Evolutionary conservation across 2,888 invertebrate species (phyloP).

Genomic region (Monoplex corrugatus): DNA sequence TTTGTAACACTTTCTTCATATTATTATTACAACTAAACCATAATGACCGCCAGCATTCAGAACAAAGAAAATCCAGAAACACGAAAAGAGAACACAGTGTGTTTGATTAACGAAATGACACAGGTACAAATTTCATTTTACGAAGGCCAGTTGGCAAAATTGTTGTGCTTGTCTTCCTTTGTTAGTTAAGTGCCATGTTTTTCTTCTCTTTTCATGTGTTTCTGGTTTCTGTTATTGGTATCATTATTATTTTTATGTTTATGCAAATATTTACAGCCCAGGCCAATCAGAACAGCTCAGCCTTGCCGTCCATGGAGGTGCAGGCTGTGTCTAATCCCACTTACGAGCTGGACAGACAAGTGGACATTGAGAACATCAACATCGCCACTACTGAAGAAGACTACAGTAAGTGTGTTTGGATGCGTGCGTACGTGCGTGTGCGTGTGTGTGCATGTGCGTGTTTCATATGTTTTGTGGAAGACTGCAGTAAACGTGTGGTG

Average conservation of each 20-base stretch:
- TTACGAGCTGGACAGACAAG: slow-evolving; percentile 56
- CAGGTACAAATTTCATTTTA: too few species aligned
- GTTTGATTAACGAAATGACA: too few species aligned
- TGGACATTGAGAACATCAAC: slow-evolving; percentile 55
- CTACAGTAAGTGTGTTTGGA: slow-evolving; percentile 58
- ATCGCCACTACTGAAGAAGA: slow-evolving; percentile 56
- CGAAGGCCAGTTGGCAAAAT: not conserved
- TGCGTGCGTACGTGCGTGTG: not conserved
- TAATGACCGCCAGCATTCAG: too few species aligned
- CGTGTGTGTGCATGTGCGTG: slow-evolving; percentile 7
- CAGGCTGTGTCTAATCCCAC: slow-evolving; percentile 59
- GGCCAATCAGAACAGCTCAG: slow-evolving; percentile 61
- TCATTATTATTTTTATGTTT: too few species aligned
- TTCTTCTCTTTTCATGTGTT: too few species aligned
- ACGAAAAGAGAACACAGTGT: too few species aligned
- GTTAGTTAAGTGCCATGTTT: not conserved
- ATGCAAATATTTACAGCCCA: slow-evolving; percentile 67
- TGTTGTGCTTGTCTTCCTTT: not conserved
- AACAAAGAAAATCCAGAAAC: too few species aligned
- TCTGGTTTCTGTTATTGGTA: not conserved
- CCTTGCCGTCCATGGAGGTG: slow-evolving; percentile 50
- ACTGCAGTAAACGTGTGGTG: too few species aligned
- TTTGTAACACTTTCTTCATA: too few species aligned
- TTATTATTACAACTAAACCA: too few species aligned
- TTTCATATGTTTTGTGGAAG: not conserved